Percentiles rank a stretch among this genome's conserved stretches.
Evolutionary conservation across 2,113 vertebrate species (phyloP).

Genomic region (Menura novaehollandiae): DNA sequence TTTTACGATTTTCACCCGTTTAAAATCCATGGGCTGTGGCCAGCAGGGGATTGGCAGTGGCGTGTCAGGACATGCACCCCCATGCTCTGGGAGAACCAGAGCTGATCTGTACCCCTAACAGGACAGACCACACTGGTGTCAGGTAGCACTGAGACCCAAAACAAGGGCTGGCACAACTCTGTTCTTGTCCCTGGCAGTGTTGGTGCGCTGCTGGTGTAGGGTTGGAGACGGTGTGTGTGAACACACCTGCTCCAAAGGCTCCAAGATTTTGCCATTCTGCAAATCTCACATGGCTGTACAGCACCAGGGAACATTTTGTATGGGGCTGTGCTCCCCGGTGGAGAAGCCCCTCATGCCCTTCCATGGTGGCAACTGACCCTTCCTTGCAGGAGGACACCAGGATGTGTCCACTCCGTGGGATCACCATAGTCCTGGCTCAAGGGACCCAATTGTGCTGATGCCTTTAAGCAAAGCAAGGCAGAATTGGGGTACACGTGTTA

Average conservation of each 20-base stretch:
- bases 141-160: neutral
- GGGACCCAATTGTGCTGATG: accelerated
- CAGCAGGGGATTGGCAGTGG: neutral
- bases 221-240: neutral
- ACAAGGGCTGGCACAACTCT: neutral
- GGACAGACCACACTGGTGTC: neutral
- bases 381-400: neutral
- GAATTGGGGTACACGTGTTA: accelerated
- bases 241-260: neutral
- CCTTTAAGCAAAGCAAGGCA: neutral
- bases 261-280: neutral
- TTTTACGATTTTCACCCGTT: neutral
- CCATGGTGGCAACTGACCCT: neutral
- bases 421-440: accelerated
- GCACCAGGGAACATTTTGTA: neutral
- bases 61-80: neutral
- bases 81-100: accelerated
- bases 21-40: neutral
- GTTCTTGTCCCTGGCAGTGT: neutral
- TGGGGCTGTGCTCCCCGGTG: neutral
- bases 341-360: neutral
- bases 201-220: neutral
- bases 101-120: accelerated
- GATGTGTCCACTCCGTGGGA: neutral
- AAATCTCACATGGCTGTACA: neutral